These are phyloP conservation scores for Trichomalopsis sarcophagae DNA, from an alignment of 1,140 invertebrate species.

Conservation along the genomic window DNA sequence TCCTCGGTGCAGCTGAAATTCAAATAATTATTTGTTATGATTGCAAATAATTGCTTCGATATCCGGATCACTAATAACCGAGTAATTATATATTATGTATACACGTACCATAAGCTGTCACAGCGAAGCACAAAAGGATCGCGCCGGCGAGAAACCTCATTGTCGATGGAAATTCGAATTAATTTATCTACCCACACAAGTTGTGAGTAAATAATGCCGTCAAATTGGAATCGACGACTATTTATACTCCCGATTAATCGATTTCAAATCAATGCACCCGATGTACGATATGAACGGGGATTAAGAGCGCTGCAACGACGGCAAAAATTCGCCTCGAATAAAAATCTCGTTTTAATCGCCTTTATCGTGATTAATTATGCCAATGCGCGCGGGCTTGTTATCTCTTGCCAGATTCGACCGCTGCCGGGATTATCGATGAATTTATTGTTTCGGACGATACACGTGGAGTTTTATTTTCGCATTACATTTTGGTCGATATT, in stretches of 20 bases:
- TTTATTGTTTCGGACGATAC: too few relatives aligned
- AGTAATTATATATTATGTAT: too few relatives aligned
- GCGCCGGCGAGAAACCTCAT: background rate
- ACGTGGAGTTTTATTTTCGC: too few relatives aligned
- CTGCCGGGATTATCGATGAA: background rate
- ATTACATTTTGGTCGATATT: too few relatives aligned
- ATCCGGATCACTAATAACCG: background rate
- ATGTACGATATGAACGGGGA: background rate
- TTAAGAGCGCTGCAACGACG: background rate
- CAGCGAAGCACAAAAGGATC: background rate
- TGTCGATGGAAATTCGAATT: background rate
- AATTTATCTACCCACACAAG: background rate
- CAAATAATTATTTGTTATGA: too few relatives aligned
- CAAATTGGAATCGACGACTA: background rate
- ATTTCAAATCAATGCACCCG: background rate
- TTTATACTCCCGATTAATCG: background rate
- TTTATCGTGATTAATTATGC: background rate
- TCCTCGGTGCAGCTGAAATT: conserved; percentile 39
- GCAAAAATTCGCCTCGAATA: background rate
- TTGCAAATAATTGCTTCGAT: background rate
- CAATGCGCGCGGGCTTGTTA: background rate
- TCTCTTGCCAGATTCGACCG: background rate
- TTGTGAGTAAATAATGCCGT: background rate
- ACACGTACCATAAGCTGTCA: background rate
- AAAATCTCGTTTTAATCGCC: background rate